These are phyloP conservation scores for Flabesymbios commensalis DNA, from an alignment of 2,888 invertebrate genomes.

Conservation along the genomic window DNA sequence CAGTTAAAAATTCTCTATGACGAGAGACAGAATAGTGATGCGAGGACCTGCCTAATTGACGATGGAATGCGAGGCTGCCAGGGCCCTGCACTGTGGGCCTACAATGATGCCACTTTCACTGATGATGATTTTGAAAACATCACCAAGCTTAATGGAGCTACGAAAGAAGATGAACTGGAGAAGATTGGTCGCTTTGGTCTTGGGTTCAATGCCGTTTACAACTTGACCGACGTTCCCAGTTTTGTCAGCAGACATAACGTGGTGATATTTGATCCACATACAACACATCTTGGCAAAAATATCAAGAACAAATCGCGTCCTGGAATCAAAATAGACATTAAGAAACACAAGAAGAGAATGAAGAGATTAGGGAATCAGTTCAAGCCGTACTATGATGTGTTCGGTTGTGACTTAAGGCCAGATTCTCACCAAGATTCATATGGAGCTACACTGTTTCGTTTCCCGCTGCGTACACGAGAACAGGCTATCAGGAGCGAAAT, in stretches of 20 bases:
- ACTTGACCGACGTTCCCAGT: slow-evolving; percentile 56
- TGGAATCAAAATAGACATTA: slow-evolving; percentile 43
- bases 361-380: slow-evolving; percentile 44
- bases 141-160: slow-evolving; percentile 50
- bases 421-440: slow-evolving; percentile 29
- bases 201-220: slow-evolving; percentile 57
- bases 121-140: slow-evolving; percentile 54
- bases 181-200: slow-evolving; percentile 56
- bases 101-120: slow-evolving; percentile 52
- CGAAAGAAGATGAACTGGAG: slow-evolving; percentile 44
- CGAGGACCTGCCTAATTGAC: slow-evolving; percentile 41
- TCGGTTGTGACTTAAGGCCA: slow-evolving; percentile 41
- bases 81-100: slow-evolving; percentile 57
- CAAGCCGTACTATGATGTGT: slow-evolving; percentile 46
- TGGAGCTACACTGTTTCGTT: slow-evolving; percentile 51
- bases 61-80: slow-evolving; percentile 50
- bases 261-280: slow-evolving; percentile 57
- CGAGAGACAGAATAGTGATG: slow-evolving; percentile 44
- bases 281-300: slow-evolving; percentile 42
- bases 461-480: slow-evolving; percentile 49
- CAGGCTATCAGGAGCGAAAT: slow-evolving; percentile 50
- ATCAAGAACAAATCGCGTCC: slow-evolving; percentile 40
- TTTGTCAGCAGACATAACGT: slow-evolving; percentile 50
- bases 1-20: slow-evolving; percentile 49
- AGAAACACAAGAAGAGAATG: slow-evolving; percentile 36